Percentiles rank a stretch among this genome's conserved stretches.
Conservation (phyloP, 2,113 vertebrate genomes). For the Myiozetetes cayanensis region DNA sequence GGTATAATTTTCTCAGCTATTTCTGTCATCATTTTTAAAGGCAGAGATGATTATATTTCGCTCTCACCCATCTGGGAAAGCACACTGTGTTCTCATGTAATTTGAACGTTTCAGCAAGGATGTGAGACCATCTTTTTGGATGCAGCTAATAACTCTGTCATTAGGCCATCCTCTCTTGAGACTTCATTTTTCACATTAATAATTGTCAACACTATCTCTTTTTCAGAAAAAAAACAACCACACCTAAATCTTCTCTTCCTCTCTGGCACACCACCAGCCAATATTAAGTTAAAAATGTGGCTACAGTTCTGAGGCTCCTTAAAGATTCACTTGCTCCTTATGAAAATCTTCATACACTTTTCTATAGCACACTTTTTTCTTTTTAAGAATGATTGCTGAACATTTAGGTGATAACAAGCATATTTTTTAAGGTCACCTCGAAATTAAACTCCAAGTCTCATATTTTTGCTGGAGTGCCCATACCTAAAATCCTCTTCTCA, state of each 20-base stretch:
- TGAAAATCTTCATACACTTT: not conserved
- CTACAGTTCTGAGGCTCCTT: not conserved
- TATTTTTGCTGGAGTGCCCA: not conserved
- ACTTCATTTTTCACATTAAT: constrained; percentile 54
- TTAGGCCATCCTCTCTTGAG: constrained; percentile 12
- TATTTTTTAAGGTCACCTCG: not conserved
- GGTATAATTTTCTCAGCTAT: constrained; percentile 42
- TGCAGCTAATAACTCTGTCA: constrained; percentile 18
- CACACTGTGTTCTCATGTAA: constrained; percentile 3
- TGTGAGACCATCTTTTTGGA: constrained; percentile 18
- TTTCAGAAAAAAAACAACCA: constrained; percentile 47
- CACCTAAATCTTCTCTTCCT: constrained; percentile 22
- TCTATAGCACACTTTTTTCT: not conserved
- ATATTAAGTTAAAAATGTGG: not conserved
- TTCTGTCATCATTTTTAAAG: constrained; percentile 42
- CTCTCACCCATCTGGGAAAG: constrained; percentile 52
- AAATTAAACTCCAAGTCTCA: not conserved
- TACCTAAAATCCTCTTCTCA: not conserved
- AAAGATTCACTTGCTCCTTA: not conserved
- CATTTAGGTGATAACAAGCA: not conserved
- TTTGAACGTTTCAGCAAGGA: constrained; percentile 15
- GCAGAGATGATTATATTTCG: not conserved
- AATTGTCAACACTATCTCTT: constrained; percentile 51
- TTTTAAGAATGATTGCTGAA: not conserved
- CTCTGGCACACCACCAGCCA: not conserved